Evolutionary conservation across 2,113 vertebrate genomes (phyloP), one percentile per base, ranked within the genome.

Genomic region (Numida meleagris): DNA sequence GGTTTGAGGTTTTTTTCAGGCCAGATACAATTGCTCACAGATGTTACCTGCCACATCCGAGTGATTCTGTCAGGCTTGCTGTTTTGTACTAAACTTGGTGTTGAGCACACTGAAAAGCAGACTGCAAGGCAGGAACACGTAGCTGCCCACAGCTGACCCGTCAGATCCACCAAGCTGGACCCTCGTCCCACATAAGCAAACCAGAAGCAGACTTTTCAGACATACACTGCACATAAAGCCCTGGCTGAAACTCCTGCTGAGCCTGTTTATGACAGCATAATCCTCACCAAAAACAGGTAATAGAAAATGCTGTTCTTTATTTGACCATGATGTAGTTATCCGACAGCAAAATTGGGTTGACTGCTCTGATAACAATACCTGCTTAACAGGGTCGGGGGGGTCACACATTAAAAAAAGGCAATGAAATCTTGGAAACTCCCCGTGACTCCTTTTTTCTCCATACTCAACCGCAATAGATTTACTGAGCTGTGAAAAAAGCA

Each of bases 191-290:
- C 5, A 50, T 12, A 48, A 92, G 78, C 79, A 72, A 94, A 92
- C 36, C 38, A 92, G n/a, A 82, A 94, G 62, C 5, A 83, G 94
- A 74, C 16, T 80, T 93, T 92, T 94, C 95, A 85, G 84, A 68
- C 21, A 14, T 80, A 78, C 65, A 78, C 43, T 88, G 70, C 94
- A 83, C 94, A 63, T 82, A 71, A 82, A 89, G 63, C 71, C 50
- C 70, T 25, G 81, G 83, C 23, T 90, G 76, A 91, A 96, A 90
- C 59, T 93, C 96, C 96, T 96, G 86, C 94, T 96, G 94, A 92
- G 93, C 77, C 88, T 95, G 93, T 97, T 97, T 97, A 97, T 86
- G 95, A 88, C 82, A 95, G 86, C 59, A 55, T 94, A 95, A 97
- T 95, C 95, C 86, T 95, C 77, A 92, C 82, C 81, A 94, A 97